phyloP scores from a whole-genome alignment of 2,113 vertebrate genomes.

The Cinclus mexicanus region DNA sequence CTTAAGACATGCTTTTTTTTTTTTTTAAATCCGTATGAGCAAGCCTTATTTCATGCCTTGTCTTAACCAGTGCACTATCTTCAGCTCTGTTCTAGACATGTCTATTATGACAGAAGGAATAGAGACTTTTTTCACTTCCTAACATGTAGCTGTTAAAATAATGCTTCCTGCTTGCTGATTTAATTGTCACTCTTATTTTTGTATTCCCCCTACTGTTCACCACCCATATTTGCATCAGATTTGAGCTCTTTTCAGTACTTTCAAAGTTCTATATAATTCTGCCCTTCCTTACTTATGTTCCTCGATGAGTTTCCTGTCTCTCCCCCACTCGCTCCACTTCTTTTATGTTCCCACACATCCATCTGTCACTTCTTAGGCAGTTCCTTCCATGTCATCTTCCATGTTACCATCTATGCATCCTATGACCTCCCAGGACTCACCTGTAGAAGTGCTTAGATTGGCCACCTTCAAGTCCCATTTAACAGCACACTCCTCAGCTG shows the following conservation, averaged over 20 bases:
- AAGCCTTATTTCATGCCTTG: not conserved
- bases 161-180: slow-evolving; percentile 61
- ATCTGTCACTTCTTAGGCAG: slow-evolving; percentile 53
- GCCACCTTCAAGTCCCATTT: not conserved
- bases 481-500: not conserved
- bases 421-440: not conserved
- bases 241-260: slow-evolving; percentile 41
- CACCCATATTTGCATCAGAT: slow-evolving; percentile 49
- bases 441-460: not conserved
- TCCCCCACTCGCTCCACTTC: slow-evolving; percentile 51
- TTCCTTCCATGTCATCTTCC: slow-evolving; percentile 42
- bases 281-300: slow-evolving; percentile 53
- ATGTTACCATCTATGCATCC: not conserved
- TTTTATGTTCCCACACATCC: slow-evolving; percentile 58
- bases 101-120: slow-evolving; percentile 56
- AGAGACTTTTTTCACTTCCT: slow-evolving; percentile 37
- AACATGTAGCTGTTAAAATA: slow-evolving; percentile 54
- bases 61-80: not conserved
- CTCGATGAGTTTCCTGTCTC: slow-evolving; percentile 49
- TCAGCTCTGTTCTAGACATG: slow-evolving; percentile 31
- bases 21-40: not conserved
- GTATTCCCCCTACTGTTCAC: slow-evolving; percentile 54
- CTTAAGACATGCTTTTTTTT: not conserved
- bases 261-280: slow-evolving; percentile 50
- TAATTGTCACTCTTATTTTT: slow-evolving; percentile 67